Evolutionary conservation across 1,140 invertebrate genomes (phyloP).

Genomic region (Alviniconcha marisindica): DNA sequence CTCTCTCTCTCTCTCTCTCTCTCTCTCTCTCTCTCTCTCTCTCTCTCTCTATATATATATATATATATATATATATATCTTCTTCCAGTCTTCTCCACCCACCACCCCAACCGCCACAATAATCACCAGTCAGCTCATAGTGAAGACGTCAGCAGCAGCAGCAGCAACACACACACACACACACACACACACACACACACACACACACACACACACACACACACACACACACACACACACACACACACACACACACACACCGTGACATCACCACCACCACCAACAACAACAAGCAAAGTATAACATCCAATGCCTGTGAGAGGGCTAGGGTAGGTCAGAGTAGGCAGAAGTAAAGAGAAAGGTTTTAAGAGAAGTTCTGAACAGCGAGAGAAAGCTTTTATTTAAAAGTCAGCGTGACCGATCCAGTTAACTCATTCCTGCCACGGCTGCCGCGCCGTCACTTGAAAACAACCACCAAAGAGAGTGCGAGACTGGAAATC

Average conservation of each 20-base stretch:
- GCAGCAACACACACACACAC: too few species aligned
- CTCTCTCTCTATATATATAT: neutral
- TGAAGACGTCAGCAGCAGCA: too few species aligned
- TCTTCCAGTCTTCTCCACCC: neutral
- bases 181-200: neutral
- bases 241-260: neutral
- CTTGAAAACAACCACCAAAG: too few species aligned
- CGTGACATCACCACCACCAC: neutral
- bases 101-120: too few species aligned
- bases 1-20: neutral
- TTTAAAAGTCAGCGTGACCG: too few species aligned
- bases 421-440: too few species aligned
- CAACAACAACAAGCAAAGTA: neutral
- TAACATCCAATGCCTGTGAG: neutral
- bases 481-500: too few species aligned
- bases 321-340: too few species aligned
- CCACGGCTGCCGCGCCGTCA: too few species aligned
- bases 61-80: neutral
- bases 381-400: too few species aligned
- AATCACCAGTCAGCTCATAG: too few species aligned
- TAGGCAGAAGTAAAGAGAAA: neutral
- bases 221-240: neutral
- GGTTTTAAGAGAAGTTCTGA: too few species aligned
- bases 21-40: constrained; percentile 12
- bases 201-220: neutral